These are phyloP conservation scores for silkworm (Bombyx mori) DNA, from an alignment of 1,140 invertebrate genomes.

Conservation along the genomic window ASM3026992v2 NC_085116.1:3572001-3572500, in stretches of 20 bases:
- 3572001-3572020: too few relatives aligned
- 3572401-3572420: too few relatives aligned
- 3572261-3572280: conserved; percentile 1
- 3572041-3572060: too few relatives aligned
- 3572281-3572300: conserved; percentile 14
- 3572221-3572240: not conserved
- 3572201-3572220: not conserved
- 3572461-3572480: too few relatives aligned
- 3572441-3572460: too few relatives aligned
- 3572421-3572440: too few relatives aligned
- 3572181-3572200: not conserved
- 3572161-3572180: not conserved
- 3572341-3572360: conserved; percentile 30
- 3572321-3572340: conserved; percentile 32
- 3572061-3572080: too few relatives aligned
- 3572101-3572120: not conserved
- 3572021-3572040: too few relatives aligned
- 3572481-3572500: too few relatives aligned
- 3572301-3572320: conserved; percentile 25
- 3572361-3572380: conserved; percentile 21
- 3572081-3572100: not conserved
- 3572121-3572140: not conserved
- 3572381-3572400: conserved; percentile 30
- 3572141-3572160: not conserved
- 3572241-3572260: conserved; percentile 1